These are phyloP conservation scores for Lucinisca nassula DNA, from an alignment of 2,888 invertebrate genomes.

Conservation along the genomic window DNA sequence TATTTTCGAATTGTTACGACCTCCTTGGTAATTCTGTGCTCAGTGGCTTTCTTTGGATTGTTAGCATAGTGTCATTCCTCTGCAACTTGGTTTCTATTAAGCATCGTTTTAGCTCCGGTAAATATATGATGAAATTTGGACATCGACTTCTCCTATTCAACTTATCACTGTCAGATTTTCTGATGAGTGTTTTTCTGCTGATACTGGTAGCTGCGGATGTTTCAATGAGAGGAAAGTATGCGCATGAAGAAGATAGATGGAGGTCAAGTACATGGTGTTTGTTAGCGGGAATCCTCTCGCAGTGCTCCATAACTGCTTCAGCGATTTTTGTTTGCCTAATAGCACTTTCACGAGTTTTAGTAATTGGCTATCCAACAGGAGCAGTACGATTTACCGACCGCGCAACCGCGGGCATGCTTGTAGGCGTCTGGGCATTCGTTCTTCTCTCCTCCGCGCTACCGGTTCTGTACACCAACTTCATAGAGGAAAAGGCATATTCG, in stretches of 20 bases:
- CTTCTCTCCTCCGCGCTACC: background rate
- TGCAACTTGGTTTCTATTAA: background rate
- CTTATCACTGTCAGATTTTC: background rate
- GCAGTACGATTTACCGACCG: background rate
- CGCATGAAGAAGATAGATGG: background rate
- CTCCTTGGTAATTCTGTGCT: background rate
- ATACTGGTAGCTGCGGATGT: background rate
- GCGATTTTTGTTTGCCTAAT: background rate
- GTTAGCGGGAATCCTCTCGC: background rate
- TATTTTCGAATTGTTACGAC: background rate
- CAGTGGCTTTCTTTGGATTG: background rate
- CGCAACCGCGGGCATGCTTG: background rate
- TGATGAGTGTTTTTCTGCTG: background rate
- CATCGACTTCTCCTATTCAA: background rate
- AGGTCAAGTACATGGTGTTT: background rate
- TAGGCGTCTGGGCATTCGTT: background rate
- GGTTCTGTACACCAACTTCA: background rate
- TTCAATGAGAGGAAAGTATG: background rate
- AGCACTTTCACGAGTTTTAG: background rate
- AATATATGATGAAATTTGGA: background rate
- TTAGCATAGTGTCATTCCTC: background rate
- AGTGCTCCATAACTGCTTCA: background rate
- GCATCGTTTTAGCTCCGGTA: background rate
- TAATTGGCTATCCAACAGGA: background rate
- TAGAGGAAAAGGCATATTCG: background rate